A percentile compares a stretch with the other conserved stretches of the same genome.
Conservation (phyloP, 2,888 invertebrate species). For the Caradrina clavipalpis region DNA sequence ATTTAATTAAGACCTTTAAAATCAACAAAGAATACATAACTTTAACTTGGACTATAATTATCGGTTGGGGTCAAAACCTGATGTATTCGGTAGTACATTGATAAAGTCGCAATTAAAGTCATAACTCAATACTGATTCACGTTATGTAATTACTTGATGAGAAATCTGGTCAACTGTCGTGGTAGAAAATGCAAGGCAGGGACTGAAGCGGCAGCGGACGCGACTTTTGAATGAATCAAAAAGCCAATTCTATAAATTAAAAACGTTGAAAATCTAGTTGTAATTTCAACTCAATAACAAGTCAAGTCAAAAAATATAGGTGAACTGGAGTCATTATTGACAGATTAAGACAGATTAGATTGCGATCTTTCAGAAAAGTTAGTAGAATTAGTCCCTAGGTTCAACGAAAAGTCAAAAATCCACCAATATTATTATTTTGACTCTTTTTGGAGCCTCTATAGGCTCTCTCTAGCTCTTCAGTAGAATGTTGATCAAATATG, state of each 20-base stretch:
- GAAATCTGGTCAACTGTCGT: constrained; percentile 58
- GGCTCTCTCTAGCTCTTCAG: too few relatives aligned
- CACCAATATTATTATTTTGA: too few relatives aligned
- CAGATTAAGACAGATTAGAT: too few relatives aligned
- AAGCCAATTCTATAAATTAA: background rate
- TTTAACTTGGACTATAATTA: constrained; percentile 60
- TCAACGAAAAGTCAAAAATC: too few relatives aligned
- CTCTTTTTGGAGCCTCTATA: too few relatives aligned
- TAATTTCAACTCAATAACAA: too few relatives aligned
- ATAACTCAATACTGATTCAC: constrained; percentile 55
- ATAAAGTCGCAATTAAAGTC: constrained; percentile 73
- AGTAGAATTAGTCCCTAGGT: too few relatives aligned
- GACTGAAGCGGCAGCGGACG: background rate
- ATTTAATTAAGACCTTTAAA: constrained; percentile 64
- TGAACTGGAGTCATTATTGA: too few relatives aligned
- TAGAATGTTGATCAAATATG: too few relatives aligned
- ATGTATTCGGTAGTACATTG: constrained; percentile 68
- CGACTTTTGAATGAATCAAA: background rate
- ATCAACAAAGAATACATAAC: constrained; percentile 66
- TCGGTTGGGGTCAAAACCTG: constrained; percentile 58
- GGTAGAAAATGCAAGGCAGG: constrained; percentile 43
- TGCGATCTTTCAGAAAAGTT: too few relatives aligned
- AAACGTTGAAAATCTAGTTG: too few relatives aligned
- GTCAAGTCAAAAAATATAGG: too few relatives aligned
- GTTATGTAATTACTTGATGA: constrained; percentile 70